A percentile compares a stretch with the other conserved stretches of the same genome.
These are phyloP conservation scores for Fukomys damarensis DNA, from an alignment of 2,113 vertebrate species.

Conservation along the genomic window DNA sequence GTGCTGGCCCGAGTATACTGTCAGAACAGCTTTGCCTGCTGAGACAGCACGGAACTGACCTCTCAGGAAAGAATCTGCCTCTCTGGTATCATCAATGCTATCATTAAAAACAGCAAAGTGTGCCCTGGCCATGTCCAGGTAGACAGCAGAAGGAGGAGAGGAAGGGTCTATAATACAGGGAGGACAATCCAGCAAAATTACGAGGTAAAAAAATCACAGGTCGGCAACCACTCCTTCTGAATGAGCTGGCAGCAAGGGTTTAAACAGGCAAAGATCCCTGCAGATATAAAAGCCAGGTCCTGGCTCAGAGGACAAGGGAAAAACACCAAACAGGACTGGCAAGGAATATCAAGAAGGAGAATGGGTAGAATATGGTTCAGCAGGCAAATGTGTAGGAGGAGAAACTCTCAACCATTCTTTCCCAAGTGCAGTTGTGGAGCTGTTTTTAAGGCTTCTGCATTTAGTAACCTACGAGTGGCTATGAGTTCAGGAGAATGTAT, in stretches of 20 bases:
- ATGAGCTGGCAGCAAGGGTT: background rate
- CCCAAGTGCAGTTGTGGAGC: background rate
- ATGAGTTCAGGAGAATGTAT: background rate
- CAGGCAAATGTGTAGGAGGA: background rate
- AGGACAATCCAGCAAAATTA: background rate
- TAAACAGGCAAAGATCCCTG: background rate
- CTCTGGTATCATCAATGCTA: background rate
- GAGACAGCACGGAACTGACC: background rate
- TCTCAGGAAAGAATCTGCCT: slow-evolving; percentile 14
- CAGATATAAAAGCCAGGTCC: background rate
- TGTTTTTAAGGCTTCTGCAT: background rate
- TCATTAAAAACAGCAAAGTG: slow-evolving; percentile 49
- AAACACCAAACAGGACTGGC: background rate
- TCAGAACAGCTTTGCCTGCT: slow-evolving; percentile 33
- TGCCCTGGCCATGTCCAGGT: background rate
- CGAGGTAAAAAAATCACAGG: slow-evolving; percentile 14
- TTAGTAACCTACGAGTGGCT: background rate
- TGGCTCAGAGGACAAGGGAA: background rate
- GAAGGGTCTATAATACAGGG: background rate
- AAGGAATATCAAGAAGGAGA: background rate
- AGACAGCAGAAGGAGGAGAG: background rate
- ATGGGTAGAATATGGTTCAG: background rate
- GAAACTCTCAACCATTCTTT: background rate
- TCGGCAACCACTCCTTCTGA: slow-evolving; percentile 9
- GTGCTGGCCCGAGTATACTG: background rate